Conservation (phyloP, 2,797 vertebrate species). For the Ateles fusciceps region DNA sequence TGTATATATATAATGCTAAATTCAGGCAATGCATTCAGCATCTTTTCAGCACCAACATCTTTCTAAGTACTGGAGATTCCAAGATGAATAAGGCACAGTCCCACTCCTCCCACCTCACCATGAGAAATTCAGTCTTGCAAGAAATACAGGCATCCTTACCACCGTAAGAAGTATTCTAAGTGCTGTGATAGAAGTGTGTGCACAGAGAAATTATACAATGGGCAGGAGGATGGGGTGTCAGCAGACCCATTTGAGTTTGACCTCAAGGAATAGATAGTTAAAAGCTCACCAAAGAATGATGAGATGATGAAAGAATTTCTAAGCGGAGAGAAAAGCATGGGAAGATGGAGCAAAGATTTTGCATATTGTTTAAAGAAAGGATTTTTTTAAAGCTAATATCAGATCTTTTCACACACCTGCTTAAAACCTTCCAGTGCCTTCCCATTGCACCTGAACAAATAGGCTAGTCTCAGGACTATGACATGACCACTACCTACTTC, state of each 20-base stretch:
- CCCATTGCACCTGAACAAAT: background rate
- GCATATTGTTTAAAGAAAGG: background rate
- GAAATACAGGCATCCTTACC: background rate
- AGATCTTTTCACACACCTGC: background rate
- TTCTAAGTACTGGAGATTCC: background rate
- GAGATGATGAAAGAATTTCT: background rate
- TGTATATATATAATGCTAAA: background rate
- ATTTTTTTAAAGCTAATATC: background rate
- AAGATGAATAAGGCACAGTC: background rate
- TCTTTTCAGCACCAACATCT: background rate
- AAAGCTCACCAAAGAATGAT: background rate
- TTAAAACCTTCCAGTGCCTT: conserved; percentile 1
- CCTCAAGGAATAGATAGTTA: background rate
- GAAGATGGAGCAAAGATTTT: background rate
- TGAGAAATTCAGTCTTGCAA: background rate
- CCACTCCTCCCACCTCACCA: background rate
- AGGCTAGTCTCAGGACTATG: background rate
- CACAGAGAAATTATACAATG: background rate
- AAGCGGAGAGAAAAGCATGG: background rate
- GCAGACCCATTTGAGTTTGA: background rate
- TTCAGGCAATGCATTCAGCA: background rate
- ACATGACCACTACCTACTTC: background rate
- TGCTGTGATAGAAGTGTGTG: background rate
- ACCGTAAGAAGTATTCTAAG: background rate
- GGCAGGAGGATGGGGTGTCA: background rate